phyloP scores from a whole-genome alignment of 1,140 invertebrate genomes.

The Venustaconcha ellipsiformis region DNA sequence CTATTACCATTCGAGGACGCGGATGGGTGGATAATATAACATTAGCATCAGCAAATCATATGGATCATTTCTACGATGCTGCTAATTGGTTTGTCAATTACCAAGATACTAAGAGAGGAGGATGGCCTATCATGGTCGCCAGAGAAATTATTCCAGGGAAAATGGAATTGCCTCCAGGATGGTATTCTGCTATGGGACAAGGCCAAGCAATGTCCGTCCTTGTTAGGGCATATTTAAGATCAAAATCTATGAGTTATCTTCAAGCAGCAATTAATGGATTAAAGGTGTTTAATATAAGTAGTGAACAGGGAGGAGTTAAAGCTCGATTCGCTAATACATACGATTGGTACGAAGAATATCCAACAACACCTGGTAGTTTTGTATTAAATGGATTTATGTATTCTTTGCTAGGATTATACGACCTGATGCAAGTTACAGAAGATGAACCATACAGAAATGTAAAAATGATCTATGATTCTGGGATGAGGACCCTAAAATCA shows the following conservation, averaged over 20 bases:
- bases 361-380: constrained; percentile 93
- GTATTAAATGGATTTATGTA: constrained; percentile 99
- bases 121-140: constrained; percentile 95
- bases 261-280: constrained; percentile 84
- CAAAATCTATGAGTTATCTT: constrained; percentile 82
- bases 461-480: constrained; percentile 81
- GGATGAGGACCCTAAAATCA: constrained; percentile 88
- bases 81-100: constrained; percentile 94
- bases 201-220: constrained; percentile 96
- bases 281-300: constrained; percentile 82
- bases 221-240: constrained; percentile 87
- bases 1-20: constrained; percentile 77
- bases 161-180: constrained; percentile 84
- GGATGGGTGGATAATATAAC: constrained; percentile 72
- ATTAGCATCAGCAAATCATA: constrained; percentile 72
- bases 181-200: constrained; percentile 98
- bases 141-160: constrained; percentile 79
- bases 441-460: constrained; percentile 48
- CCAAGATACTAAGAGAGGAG: constrained; percentile 90
- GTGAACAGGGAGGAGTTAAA: constrained; percentile 81
- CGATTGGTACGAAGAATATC: constrained; percentile 98
- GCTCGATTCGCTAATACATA: constrained; percentile 85
- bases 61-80: constrained; percentile 92
- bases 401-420: constrained; percentile 95
- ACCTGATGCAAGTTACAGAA: constrained; percentile 77